Percentiles rank a stretch among this genome's conserved stretches.
phyloP scores from a whole-genome alignment of 2,797 vertebrate genomes.

The Phoebastria nigripes region DNA sequence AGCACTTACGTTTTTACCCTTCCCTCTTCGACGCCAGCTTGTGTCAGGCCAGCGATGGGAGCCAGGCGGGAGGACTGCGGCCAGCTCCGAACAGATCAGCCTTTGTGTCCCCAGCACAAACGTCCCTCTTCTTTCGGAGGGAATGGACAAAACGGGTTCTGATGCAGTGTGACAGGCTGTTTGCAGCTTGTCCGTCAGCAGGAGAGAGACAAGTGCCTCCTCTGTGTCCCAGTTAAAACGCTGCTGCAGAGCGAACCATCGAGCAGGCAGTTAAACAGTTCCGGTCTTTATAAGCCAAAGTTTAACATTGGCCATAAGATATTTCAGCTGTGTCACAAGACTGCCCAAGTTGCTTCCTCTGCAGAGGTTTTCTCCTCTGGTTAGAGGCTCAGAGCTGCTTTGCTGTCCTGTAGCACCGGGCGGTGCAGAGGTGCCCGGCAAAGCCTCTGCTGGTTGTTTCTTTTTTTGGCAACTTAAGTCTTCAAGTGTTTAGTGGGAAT shows the following conservation, averaged over 20 bases:
- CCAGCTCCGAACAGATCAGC: conserved; percentile 17
- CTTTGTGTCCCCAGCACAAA: conserved; percentile 55
- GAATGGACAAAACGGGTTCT: conserved; percentile 15
- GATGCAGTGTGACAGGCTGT: neutral
- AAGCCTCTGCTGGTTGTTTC: neutral
- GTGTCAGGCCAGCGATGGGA: neutral
- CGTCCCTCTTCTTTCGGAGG: neutral
- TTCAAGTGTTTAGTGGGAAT: neutral
- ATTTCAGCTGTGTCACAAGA: conserved; percentile 22
- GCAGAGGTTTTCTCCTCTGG: neutral
- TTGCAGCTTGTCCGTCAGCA: neutral
- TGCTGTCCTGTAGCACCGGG: neutral
- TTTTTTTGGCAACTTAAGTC: neutral
- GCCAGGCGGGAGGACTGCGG: neutral
- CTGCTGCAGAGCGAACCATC: neutral
- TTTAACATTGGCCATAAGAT: neutral
- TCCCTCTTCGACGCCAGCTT: neutral
- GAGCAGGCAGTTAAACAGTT: neutral
- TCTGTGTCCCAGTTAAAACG: neutral
- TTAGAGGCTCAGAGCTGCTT: neutral
- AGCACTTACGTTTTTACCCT: neutral
- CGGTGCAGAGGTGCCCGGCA: neutral
- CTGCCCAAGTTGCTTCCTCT: neutral
- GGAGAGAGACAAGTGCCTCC: neutral
- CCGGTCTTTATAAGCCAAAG: neutral